Evolutionary conservation across 2,888 invertebrate genomes (phyloP), one percentile per base, ranked within the genome.

Genomic region (Idaea biselata): DNA sequence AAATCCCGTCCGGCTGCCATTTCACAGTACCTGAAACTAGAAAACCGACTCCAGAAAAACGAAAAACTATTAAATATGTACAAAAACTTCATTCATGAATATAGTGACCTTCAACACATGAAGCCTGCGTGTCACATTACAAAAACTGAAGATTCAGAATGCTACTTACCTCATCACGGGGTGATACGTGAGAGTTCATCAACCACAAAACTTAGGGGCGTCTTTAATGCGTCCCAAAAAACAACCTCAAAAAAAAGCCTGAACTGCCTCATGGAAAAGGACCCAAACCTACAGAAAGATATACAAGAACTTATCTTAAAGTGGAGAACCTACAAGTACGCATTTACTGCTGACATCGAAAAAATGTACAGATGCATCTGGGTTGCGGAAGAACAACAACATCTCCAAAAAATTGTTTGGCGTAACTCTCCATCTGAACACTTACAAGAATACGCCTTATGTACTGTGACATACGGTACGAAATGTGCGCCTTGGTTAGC

Each of bases 331-430:
- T 69, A 65, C 61, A 54, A 63, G 32, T 66, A 64, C 14, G 73
- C 59, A 0, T 67, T 65, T 18, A 70, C 68, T 0, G 70, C 73
- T 0, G 73, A 74, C 33, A 67, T 72, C 0, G 70, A 69, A 44
- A 73, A 71, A 59, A 69, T 71, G 68, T 73, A 64, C 59, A 53
- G 71, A 1, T 63, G 64, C 16, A 68, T 74, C 1, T 63, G 58
- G 54, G 31, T 68, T 0, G n/a, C 68, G 16, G 55, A 58, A 58
- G 56, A 63, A 0, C 69, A 74, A 60, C 71, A 66, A 25, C 16
- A 54, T 1, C 62, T 67, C 2, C 73, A 73, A 60, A 66, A 67
- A 61, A 71, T 74, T 7, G 18, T 72, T 3, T 74, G 73, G 73
- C 33, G 72, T 11, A 58, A 65, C 16, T 17, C 18, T 0, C 33